phyloP scores from a whole-genome alignment of 2,113 vertebrate species.

The Oncorhynchus mykiss region DNA sequence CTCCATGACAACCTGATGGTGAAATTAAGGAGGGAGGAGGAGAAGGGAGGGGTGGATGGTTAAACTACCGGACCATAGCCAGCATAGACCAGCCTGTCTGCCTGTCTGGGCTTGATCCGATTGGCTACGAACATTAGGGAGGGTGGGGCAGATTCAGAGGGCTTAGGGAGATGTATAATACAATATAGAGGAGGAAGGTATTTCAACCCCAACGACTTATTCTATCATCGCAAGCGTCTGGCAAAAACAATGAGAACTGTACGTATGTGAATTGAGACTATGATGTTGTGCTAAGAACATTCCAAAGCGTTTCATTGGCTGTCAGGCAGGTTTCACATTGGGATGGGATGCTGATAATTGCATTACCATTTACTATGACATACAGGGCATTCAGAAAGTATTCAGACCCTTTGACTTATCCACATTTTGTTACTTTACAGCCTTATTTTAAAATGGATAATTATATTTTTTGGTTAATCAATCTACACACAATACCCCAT shows the following conservation, averaged over 20 bases:
- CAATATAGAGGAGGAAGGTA: slow-evolving; percentile 15
- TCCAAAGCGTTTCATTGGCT: background rate
- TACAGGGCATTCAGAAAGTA: too few relatives aligned
- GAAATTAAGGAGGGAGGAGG: background rate
- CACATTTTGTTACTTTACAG: too few relatives aligned
- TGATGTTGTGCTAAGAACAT: background rate
- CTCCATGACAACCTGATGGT: slow-evolving; percentile 5
- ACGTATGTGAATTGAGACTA: background rate
- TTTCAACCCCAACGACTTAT: background rate
- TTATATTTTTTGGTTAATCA: too few relatives aligned
- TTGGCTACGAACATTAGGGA: background rate
- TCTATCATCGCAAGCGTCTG: background rate
- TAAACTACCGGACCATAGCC: background rate
- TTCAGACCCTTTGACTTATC: too few relatives aligned
- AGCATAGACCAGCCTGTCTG: background rate
- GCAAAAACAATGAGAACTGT: background rate
- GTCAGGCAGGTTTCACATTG: background rate
- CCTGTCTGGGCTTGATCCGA: background rate
- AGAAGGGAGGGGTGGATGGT: background rate
- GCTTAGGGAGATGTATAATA: slow-evolving; percentile 14
- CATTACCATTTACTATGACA: background rate
- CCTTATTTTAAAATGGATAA: too few relatives aligned
- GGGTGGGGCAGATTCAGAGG: background rate
- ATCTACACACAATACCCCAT: too few relatives aligned
- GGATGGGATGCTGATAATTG: background rate